These are phyloP conservation scores for Drosophila teissieri DNA, from an alignment of 1,140 invertebrate species.

Conservation along the genomic window DNA sequence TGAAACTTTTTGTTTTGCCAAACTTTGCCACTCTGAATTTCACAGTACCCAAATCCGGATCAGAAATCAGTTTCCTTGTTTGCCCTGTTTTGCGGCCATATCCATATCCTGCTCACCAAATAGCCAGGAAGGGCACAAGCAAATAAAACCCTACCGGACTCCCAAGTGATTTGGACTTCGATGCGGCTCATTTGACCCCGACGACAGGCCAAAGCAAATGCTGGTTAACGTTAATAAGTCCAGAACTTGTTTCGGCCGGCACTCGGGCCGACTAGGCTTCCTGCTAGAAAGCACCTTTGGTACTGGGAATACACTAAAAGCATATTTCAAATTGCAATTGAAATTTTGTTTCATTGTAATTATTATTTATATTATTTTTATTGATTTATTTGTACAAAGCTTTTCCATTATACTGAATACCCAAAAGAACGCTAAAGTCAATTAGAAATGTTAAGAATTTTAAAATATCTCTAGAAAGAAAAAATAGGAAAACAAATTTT, in stretches of 20 bases:
- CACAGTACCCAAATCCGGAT: constrained; percentile 24
- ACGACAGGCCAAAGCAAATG: constrained; percentile 30
- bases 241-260: constrained; percentile 57
- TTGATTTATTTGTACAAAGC: too few relatives aligned
- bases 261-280: constrained; percentile 2
- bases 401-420: too few relatives aligned
- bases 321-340: too few relatives aligned
- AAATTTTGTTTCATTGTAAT: too few relatives aligned
- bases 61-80: constrained; percentile 31
- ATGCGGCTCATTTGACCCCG: constrained; percentile 69
- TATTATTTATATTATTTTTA: too few relatives aligned
- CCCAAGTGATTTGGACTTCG: constrained; percentile 64
- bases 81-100: constrained; percentile 21
- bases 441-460: too few relatives aligned
- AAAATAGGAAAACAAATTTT: too few relatives aligned
- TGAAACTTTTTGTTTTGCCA: constrained; percentile 15
- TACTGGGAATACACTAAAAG: too few relatives aligned
- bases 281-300: not conserved
- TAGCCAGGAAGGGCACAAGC: constrained; percentile 21
- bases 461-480: too few relatives aligned
- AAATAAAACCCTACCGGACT: constrained; percentile 51
- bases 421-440: too few relatives aligned
- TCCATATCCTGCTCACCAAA: constrained; percentile 19
- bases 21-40: constrained; percentile 35
- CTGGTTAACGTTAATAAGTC: constrained; percentile 74